Evolutionary conservation across 2,888 invertebrate species (phyloP).

Genomic region (Fragum whitleyi): DNA sequence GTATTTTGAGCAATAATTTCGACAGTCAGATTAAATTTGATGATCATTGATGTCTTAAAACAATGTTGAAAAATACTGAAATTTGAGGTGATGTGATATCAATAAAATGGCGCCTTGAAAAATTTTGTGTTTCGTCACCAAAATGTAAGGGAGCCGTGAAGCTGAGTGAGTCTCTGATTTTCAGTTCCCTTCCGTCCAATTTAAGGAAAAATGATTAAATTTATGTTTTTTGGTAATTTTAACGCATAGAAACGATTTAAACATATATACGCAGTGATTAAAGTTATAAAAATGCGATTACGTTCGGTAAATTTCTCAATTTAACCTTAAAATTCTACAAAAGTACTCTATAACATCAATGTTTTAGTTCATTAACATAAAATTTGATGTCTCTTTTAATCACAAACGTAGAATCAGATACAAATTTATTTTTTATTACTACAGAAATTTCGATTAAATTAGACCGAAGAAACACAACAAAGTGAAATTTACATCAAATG

Average conservation of each 20-base stretch:
- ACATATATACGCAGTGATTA: conserved; percentile 21
- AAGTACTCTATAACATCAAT: neutral
- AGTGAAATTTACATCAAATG: conserved; percentile 37
- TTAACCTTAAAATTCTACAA: conserved; percentile 44
- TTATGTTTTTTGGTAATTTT: conserved; percentile 30
- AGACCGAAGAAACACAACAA: conserved; percentile 68
- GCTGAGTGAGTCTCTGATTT: neutral
- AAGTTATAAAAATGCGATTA: conserved; percentile 53
- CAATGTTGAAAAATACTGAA: no score
- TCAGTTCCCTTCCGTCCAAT: conserved; percentile 17
- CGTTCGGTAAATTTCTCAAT: conserved; percentile 37
- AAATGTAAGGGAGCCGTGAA: conserved; percentile 39
- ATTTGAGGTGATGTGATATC: no score
- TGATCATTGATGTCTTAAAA: no score
- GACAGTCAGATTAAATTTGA: no score
- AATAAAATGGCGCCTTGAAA: conserved; percentile 56
- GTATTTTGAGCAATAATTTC: no score
- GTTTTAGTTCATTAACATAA: conserved; percentile 7
- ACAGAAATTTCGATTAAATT: conserved; percentile 32
- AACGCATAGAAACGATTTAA: neutral
- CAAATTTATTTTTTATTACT: neutral
- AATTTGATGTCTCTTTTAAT: conserved; percentile 47
- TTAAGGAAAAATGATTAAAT: conserved; percentile 48
- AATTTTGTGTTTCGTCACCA: conserved; percentile 59
- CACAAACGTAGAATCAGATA: neutral